Evolutionary conservation across 2,888 invertebrate species (phyloP), one percentile per base, ranked within the genome.

Genomic region (Lamproptera curius): DNA sequence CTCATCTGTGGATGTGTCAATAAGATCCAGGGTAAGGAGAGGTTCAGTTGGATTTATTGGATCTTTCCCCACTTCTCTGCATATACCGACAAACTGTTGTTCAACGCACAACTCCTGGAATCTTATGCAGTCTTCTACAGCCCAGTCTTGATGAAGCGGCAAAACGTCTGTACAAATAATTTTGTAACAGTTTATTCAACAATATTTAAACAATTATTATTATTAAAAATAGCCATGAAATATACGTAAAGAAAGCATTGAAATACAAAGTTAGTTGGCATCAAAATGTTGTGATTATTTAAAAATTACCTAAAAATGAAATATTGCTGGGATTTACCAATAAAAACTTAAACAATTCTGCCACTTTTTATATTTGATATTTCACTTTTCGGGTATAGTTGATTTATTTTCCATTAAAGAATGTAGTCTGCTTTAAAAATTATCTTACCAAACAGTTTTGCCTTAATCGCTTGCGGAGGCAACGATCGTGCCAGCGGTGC

Each of bases 101-200:
- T 92, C 90, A 26, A 92, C 90, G 4, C 94, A 92, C 53, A 95
- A 66, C 56, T 92, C 87, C 61, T 93, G 92, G 69, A 95, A 95
- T 50, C 90, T 80, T 42, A 93, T 77, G 62, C 93, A 93, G 73
- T 94, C 94, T 58, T 93, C 92, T 56, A 92, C 90, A 0, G 91
- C 88, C 93, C 94, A 94, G 73, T 94, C 92, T 59, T 80, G 82
- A 57, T 91, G 88, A 14, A 84, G 73, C 26, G 90, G 90, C 61
- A 70, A 76, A 38, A 90, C 86, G 57, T 90, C 90, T 89, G 72
- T 31, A 61, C 58, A 13, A 36, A 26, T 6, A 34, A 23, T 33
- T 37, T 20, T 20, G 6, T 5, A 6, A 6, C 20, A 6, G 4
- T 20, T 3, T 20, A 20, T 20, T 3, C 20, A 20, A 6, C 6